A percentile compares a stretch with the other conserved stretches of the same genome.
phyloP scores from a whole-genome alignment of 2,888 invertebrate species.

The Caenorhabditis sulstoni region DNA sequence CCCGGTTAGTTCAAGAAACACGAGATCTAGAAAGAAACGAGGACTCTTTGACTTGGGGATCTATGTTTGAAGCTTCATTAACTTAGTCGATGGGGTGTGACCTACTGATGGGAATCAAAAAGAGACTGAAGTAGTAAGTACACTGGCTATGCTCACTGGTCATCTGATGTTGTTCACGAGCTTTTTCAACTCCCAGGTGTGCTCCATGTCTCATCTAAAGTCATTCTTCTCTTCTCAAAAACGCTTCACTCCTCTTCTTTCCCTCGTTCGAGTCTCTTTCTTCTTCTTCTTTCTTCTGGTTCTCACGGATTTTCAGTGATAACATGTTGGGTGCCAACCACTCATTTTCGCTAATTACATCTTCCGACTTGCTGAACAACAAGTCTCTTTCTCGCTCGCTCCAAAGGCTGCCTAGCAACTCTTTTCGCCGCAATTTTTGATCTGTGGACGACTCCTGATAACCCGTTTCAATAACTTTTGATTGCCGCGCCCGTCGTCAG shows the following conservation, averaged over 20 bases:
- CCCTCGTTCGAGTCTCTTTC: background rate
- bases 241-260: background rate
- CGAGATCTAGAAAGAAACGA: too few species aligned
- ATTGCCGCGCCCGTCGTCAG: too few species aligned
- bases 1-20: constrained; percentile 48
- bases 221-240: too few species aligned
- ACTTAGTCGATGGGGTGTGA: too few species aligned
- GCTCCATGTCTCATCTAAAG: too few species aligned
- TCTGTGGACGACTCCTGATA: constrained; percentile 9
- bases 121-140: too few species aligned
- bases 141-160: too few species aligned
- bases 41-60: too few species aligned
- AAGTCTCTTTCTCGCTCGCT: constrained; percentile 9
- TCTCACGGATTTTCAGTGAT: constrained; percentile 8
- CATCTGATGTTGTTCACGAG: too few species aligned
- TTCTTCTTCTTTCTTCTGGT: background rate
- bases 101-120: too few species aligned
- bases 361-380: constrained; percentile 26
- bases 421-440: constrained; percentile 13
- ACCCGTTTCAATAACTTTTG: constrained; percentile 9
- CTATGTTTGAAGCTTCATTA: background rate
- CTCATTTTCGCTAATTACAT: constrained; percentile 20
- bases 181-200: constrained; percentile 5
- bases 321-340: constrained; percentile 1
- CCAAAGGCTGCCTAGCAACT: constrained; percentile 1